These are phyloP conservation scores for Ophioninae sp. DNA, from an alignment of 2,888 invertebrate genomes.

Conservation along the genomic window DNA sequence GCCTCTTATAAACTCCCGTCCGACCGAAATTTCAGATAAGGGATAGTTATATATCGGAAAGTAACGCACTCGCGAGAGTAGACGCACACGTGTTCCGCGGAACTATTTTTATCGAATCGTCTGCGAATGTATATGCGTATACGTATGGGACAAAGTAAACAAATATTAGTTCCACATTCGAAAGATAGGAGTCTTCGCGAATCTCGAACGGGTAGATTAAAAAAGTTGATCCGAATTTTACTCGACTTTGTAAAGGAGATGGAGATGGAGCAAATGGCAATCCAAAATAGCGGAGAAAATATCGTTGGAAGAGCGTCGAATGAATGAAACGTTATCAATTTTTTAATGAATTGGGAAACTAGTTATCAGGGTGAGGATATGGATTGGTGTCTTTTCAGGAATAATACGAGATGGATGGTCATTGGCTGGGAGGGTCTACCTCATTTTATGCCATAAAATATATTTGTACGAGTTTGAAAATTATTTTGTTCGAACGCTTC, in stretches of 20 bases:
- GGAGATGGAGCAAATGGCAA: neutral
- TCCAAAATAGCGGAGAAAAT: neutral
- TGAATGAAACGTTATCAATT: neutral
- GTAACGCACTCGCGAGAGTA: conserved; percentile 12
- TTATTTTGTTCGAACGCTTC: neutral
- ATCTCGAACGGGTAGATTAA: neutral
- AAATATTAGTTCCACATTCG: neutral
- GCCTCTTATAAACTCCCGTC: neutral
- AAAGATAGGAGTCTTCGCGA: neutral
- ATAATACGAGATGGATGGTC: neutral
- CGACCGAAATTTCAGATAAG: conserved; percentile 43
- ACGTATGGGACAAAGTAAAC: neutral
- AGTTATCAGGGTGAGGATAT: neutral
- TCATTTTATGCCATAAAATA: neutral
- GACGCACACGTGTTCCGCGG: neutral
- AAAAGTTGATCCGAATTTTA: neutral
- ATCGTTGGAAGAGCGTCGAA: neutral
- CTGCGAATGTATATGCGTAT: neutral
- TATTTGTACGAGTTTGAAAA: neutral
- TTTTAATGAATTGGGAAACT: neutral
- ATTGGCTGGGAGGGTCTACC: neutral
- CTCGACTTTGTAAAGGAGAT: neutral
- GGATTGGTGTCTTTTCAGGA: neutral
- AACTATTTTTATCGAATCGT: conserved; percentile 29
- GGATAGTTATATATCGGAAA: conserved; percentile 26